Evolutionary conservation across 2,113 vertebrate species (phyloP), one percentile per base, ranked within the genome.

Genomic region (Carollia perspicillata): DNA sequence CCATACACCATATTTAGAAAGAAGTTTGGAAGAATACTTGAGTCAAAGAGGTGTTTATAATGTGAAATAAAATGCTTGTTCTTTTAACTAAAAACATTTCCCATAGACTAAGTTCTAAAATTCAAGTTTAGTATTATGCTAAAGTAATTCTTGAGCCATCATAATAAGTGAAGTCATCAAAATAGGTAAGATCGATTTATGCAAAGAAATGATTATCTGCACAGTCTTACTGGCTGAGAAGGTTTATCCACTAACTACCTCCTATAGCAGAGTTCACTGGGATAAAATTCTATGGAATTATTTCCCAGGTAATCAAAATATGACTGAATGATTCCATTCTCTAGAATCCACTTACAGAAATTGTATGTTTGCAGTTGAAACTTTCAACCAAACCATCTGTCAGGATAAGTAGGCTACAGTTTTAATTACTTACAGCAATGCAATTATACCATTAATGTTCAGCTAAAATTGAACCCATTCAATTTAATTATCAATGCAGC

Each of bases 361-460:
- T 96, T 97, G 96, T 94, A 95, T 96, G 89, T 77, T 91, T 96
- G 90, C 86, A 87, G 94, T 97, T 93, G 94, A 97, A 98, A 97
- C 90, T 94, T 95, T 96, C 94, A 97, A 97, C 85, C 89, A 97
- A 97, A 96, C 96, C 97, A 97, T 97, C 97, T 98, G 97, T 97
- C 96, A 98, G 94, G 83, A 94, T 97, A 97, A 98, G 90, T 97
- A 94, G 97, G 96, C 96, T 97, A 97, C 96, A 95, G 96, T 97
- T 97, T 98, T 97, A 97, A 98, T 98, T 97, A 98, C 96, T 97
- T 97, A 96, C 95, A 98, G 96, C 96, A 97, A 97, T 97, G 96
- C 96, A 98, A 97, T 98, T 97, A 97, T 92, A 93, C 94, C 95
- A 98, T 98, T 98, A 97, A 97, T 97, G 97, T 95, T 97, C 94